A percentile compares a stretch with the other conserved stretches of the same genome.
Conservation (phyloP, 2,113 vertebrate genomes). For the Sylvia atricapilla region DNA sequence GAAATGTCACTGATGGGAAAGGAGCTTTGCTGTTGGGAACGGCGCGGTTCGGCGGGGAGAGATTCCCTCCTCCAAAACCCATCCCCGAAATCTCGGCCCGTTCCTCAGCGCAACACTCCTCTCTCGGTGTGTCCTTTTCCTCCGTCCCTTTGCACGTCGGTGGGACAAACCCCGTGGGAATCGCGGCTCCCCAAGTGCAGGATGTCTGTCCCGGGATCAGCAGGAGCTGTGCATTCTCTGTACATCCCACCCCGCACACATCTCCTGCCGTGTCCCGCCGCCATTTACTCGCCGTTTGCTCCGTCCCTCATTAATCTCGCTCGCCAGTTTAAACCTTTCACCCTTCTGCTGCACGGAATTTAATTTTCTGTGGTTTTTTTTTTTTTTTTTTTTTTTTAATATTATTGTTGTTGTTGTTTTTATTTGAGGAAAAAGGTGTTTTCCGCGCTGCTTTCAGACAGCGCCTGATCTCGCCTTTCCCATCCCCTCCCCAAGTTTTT, state of each 20-base stretch:
- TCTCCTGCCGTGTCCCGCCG: not conserved
- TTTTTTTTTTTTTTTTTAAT: too few species aligned
- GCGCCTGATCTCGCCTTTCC: not conserved
- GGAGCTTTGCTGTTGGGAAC: not conserved
- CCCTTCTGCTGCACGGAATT: not conserved
- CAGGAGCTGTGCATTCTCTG: fast-evolving
- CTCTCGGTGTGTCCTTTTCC: not conserved
- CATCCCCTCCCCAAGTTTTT: not conserved
- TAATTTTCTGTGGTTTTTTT: too few species aligned
- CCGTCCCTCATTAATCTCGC: not conserved
- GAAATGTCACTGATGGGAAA: fast-evolving
- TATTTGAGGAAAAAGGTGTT: not conserved
- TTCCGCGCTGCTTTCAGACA: not conserved
- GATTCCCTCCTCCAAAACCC: not conserved
- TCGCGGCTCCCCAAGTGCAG: not conserved
- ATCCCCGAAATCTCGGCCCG: not conserved
- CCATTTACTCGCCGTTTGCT: not conserved
- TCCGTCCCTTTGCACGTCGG: not conserved
- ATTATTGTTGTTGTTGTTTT: not conserved
- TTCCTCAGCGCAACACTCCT: not conserved
- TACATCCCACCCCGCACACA: not conserved
- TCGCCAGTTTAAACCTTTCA: slow-evolving; percentile 5
- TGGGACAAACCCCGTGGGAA: not conserved
- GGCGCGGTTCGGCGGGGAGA: not conserved
- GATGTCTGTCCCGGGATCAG: not conserved